Percentiles rank a stretch among this genome's conserved stretches.
Conservation (phyloP, 2,113 vertebrate species). For the Sapayoa aenigma region DNA sequence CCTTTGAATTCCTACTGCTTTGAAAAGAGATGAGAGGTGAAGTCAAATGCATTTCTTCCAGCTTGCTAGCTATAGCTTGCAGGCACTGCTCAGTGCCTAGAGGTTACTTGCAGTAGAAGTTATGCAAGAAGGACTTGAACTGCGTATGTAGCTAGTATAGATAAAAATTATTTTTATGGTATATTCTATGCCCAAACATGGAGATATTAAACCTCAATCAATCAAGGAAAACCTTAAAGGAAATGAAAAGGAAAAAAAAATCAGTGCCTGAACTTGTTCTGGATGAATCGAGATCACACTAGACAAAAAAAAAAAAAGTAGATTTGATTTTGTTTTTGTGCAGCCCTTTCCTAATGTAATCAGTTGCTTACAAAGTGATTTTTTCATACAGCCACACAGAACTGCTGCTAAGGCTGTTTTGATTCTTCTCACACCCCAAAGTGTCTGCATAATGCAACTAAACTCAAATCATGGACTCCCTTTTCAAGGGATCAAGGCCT, state of each 20-base stretch:
- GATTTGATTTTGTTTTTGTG: neutral
- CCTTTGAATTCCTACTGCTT: conserved; percentile 26
- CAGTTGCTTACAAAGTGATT: neutral
- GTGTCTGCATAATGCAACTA: neutral
- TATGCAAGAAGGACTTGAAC: neutral
- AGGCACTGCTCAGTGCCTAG: neutral
- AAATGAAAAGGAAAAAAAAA: neutral
- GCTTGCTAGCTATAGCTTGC: neutral
- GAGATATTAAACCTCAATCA: neutral
- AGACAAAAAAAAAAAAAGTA: neutral
- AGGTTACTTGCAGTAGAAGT: neutral
- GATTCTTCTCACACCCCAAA: neutral
- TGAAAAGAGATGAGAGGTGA: conserved; percentile 13
- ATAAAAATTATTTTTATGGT: neutral
- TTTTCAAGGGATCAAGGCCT: neutral
- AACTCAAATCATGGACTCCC: neutral
- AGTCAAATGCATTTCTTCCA: neutral
- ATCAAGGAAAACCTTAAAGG: neutral
- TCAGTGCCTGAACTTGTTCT: neutral
- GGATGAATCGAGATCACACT: neutral
- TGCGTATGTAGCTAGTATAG: neutral
- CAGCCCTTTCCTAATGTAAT: neutral
- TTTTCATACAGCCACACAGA: neutral
- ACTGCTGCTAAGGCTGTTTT: neutral
- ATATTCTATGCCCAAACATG: neutral